Conservation (phyloP, 2,888 invertebrate genomes). For the Melangyna quadrimaculata region DNA sequence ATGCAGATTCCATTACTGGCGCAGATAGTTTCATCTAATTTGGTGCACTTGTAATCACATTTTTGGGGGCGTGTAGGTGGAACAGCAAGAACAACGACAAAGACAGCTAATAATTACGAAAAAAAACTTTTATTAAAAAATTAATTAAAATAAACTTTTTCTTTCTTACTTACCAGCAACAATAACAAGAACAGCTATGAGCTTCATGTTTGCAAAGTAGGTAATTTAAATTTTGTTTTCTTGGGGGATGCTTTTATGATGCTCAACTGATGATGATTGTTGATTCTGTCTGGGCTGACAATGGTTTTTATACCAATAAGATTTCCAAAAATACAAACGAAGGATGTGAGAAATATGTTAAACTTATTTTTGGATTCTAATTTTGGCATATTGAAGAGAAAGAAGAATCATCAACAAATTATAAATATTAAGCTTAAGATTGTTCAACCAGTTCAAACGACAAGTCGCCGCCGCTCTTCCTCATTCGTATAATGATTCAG, state of each 20-base stretch:
- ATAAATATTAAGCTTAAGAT: no score
- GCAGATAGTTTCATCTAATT: slow-evolving; percentile 1
- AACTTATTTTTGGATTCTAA: no score
- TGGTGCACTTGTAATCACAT: neutral
- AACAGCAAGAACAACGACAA: neutral
- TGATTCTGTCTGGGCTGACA: neutral
- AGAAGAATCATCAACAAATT: neutral
- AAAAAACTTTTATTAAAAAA: neutral
- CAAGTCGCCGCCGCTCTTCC: no score
- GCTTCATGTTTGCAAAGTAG: neutral
- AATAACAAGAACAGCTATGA: neutral
- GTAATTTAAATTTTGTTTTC: no score
- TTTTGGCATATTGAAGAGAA: no score
- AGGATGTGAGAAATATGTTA: neutral
- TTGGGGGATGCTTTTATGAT: no score
- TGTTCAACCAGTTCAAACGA: no score
- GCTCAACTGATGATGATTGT: neutral
- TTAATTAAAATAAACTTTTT: neutral
- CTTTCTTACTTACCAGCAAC: neutral
- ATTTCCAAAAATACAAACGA: neutral
- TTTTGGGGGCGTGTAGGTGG: neutral
- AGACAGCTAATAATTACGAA: neutral
- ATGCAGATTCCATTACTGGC: slow-evolving; percentile 38
- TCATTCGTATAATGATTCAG: no score
- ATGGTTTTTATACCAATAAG: neutral